phyloP scores from a whole-genome alignment of 2,113 vertebrate genomes.

The Brachionichthys hirsutus region DNA sequence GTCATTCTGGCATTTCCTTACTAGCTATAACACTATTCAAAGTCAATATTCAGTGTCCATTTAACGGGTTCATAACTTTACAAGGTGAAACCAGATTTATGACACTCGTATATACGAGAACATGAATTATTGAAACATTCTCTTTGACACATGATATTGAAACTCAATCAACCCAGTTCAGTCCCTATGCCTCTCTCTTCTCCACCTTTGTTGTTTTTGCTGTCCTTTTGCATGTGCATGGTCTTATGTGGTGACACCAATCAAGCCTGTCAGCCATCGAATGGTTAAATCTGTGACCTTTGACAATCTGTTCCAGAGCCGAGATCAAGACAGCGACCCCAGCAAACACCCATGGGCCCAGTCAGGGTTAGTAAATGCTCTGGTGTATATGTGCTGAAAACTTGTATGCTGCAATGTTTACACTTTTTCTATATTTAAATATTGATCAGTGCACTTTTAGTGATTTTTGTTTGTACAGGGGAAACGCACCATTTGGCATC shows the following conservation, averaged over 20 bases:
- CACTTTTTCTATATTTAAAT: too few relatives aligned
- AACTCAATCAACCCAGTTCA: conserved; percentile 68
- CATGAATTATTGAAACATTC: conserved; percentile 11
- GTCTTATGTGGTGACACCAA: conserved; percentile 6
- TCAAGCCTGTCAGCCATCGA: not conserved
- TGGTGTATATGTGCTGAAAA: not conserved
- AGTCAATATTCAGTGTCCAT: conserved; percentile 9
- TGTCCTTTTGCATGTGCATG: conserved; percentile 32
- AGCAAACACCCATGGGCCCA: conserved; percentile 87
- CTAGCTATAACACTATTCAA: not conserved
- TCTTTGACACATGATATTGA: conserved; percentile 44
- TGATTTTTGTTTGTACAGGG: conserved; percentile 70
- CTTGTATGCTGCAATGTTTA: not conserved
- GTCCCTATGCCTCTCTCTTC: not conserved
- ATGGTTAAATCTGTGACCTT: conserved; percentile 31
- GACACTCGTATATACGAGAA: not conserved
- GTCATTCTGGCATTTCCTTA: conserved; percentile 17
- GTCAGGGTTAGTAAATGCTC: conserved; percentile 84
- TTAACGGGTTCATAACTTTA: conserved; percentile 9
- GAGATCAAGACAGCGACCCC: conserved; percentile 80
- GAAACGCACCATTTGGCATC: conserved; percentile 89
- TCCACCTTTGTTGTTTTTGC: conserved; percentile 22
- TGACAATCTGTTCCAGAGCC: conserved; percentile 71
- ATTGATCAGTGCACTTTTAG: conserved; percentile 9
- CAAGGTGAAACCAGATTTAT: conserved; percentile 36